These are phyloP conservation scores for Pagetopsis macropterus DNA, from an alignment of 2,797 vertebrate genomes.

Conservation along the genomic window DNA sequence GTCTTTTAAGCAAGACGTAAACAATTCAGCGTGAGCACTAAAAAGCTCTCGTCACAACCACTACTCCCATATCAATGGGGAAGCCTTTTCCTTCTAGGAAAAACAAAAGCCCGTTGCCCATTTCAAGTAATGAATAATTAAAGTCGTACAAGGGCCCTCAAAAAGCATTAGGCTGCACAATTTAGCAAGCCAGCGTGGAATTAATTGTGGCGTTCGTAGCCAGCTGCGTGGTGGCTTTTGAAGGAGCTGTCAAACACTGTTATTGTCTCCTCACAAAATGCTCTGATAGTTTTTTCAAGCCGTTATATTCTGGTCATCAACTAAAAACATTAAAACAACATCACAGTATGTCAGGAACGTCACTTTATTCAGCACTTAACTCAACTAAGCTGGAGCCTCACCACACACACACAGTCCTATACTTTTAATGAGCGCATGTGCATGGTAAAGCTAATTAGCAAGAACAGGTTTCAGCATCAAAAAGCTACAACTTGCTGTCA, in stretches of 20 bases:
- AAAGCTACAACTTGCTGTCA: neutral
- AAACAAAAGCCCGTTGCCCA: constrained; percentile 60
- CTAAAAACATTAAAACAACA: constrained; percentile 32
- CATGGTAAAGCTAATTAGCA: constrained; percentile 2
- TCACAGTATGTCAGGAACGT: constrained; percentile 28
- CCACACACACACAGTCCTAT: neutral
- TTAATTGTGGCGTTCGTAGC: constrained; percentile 67
- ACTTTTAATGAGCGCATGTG: constrained; percentile 17
- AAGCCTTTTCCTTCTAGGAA: constrained; percentile 31
- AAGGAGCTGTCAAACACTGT: constrained; percentile 64
- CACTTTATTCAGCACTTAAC: constrained; percentile 33
- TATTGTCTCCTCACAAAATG: constrained; percentile 54
- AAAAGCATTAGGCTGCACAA: constrained; percentile 55
- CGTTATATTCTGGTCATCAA: constrained; percentile 58
- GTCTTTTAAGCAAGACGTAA: constrained; percentile 37
- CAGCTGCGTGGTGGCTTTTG: constrained; percentile 57
- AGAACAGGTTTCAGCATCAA: neutral
- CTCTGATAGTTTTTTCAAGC: constrained; percentile 46
- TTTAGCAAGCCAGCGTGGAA: constrained; percentile 59
- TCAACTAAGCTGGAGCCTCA: constrained; percentile 28
- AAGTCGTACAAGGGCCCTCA: constrained; percentile 59
- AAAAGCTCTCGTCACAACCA: constrained; percentile 27
- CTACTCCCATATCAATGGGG: constrained; percentile 34
- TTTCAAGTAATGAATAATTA: constrained; percentile 75
- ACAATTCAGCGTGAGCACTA: constrained; percentile 19